These are phyloP conservation scores for Bergia sp. DNA, from an alignment of 92 coral and sea anemone genomes.

Conservation along the genomic window DNA sequence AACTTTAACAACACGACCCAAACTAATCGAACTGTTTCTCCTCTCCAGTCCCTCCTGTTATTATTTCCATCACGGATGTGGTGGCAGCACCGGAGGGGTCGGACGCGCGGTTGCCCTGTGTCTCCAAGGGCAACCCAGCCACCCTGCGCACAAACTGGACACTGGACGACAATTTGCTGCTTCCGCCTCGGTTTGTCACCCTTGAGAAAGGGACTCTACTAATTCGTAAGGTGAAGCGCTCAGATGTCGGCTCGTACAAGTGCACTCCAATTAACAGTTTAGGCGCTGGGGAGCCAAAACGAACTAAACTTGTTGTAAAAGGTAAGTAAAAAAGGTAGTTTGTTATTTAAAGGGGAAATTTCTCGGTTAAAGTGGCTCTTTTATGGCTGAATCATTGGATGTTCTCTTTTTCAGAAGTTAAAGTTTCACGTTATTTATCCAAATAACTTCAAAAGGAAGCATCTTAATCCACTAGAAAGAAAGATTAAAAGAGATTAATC, in stretches of 20 bases:
- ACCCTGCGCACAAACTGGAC: conserved; percentile 84
- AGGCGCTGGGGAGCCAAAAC: conserved; percentile 71
- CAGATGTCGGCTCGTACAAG: conserved; percentile 81
- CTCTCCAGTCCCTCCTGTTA: conserved; percentile 69
- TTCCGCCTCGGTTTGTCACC: conserved; percentile 62
- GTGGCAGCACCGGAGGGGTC: conserved; percentile 73
- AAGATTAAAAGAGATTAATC: no score
- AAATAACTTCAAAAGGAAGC: no score
- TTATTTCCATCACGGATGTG: conserved; percentile 57
- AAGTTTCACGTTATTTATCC: no score
- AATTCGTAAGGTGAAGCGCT: conserved; percentile 73
- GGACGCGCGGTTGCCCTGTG: conserved; percentile 89
- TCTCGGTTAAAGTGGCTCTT: no score
- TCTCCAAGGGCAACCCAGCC: conserved; percentile 84
- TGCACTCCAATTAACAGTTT: conserved; percentile 90
- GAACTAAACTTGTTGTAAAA: conserved; percentile 74
- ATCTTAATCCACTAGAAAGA: no score
- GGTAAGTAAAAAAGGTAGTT: conserved; percentile 46
- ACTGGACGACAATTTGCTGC: conserved; percentile 56
- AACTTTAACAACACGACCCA: no score
- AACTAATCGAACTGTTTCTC: neutral
- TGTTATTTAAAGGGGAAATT: no score
- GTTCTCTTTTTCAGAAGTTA: no score
- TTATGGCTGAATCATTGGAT: no score
- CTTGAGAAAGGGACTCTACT: conserved; percentile 84